A percentile compares a stretch with the other conserved stretches of the same genome.
Conservation (phyloP, 2,113 vertebrate genomes). For the Nansenia antarctica region DNA sequence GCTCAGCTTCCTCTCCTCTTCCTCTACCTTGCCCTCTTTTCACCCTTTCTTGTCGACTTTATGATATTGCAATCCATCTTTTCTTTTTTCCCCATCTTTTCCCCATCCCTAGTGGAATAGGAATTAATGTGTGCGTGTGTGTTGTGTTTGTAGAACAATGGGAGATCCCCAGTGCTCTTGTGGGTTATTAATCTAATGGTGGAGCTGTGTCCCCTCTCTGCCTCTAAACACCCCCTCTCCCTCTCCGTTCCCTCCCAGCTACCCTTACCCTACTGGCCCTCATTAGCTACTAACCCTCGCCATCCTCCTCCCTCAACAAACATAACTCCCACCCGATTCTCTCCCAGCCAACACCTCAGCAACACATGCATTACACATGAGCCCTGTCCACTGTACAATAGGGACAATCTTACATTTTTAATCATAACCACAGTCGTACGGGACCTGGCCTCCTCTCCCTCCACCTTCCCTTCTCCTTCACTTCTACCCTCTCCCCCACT, state of each 20-base stretch:
- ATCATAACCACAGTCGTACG: constrained; percentile 64
- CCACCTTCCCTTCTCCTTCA: constrained; percentile 22
- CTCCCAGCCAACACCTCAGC: constrained; percentile 45
- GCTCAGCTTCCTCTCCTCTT: constrained; percentile 3
- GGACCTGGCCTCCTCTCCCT: constrained; percentile 37
- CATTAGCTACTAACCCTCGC: constrained; percentile 10
- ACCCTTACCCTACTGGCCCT: constrained; percentile 20
- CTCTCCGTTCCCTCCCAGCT: constrained; percentile 7
- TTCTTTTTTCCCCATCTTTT: neutral
- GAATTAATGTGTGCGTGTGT: constrained; percentile 36
- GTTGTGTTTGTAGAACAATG: constrained; percentile 49
- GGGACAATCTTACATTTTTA: constrained; percentile 70
- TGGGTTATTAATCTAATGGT: constrained; percentile 60
- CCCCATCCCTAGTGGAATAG: constrained; percentile 41
- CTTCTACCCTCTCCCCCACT: constrained; percentile 12
- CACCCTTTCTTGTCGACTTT: constrained; percentile 5
- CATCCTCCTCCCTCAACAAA: neutral
- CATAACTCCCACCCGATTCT: constrained; percentile 7
- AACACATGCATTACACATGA: constrained; percentile 47
- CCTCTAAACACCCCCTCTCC: constrained; percentile 2
- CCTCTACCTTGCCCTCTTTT: neutral
- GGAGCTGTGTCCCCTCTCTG: constrained; percentile 35
- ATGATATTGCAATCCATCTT: constrained; percentile 47
- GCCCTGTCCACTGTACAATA: constrained; percentile 47
- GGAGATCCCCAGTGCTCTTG: constrained; percentile 21